Evolutionary conservation across 2,797 vertebrate species (phyloP), one percentile per base, ranked within the genome.

Genomic region (Kryptopterus vitreolus): DNA sequence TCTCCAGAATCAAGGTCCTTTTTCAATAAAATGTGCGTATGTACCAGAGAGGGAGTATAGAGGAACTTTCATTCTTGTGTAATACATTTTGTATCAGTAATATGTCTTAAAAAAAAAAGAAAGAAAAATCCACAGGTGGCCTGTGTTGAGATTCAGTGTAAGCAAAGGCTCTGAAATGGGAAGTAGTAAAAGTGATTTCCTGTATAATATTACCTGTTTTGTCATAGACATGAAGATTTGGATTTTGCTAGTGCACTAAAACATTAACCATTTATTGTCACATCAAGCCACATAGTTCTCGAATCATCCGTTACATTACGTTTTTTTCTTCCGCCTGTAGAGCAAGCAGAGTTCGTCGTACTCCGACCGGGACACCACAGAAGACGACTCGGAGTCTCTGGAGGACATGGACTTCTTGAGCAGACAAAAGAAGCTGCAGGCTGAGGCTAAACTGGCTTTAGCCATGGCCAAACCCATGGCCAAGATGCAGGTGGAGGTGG

Each of bases 381-480:
- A 99, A 90, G 97, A 99, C 1, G 98, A 99, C 88, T 97, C 96
- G 0, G 98, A 99, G 91, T 96, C 97, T 80, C 92, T 99, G 83
- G 98, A 99, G 48, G 97, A 99, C 90, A 97, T 98, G 97, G 98
- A 99, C 91, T 99, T 99, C 88, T 90, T 98, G 89, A 97, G 94
- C 86, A 94, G 97, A 83, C 97, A 99, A 91, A 98, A 96, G 94
- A 99, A 99, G 87, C 92, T 99, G 83, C 98, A 98, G 87, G 96
- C 96, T 0, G 98, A 99, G 90, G 98, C 98, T 48, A 98, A 98
- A 91, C 93, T 99, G 92, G 98, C 98, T 11, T 88, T 99, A 76
- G 97, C 97, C 2, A 99, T 99, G 98, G 98, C 97, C 16, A 98
- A 98, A 74, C 98, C 98, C 75, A 99, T 99, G 98, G 98, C 98